phyloP scores from a whole-genome alignment of 2,113 vertebrate species.

The Ranitomeya variabilis region DNA sequence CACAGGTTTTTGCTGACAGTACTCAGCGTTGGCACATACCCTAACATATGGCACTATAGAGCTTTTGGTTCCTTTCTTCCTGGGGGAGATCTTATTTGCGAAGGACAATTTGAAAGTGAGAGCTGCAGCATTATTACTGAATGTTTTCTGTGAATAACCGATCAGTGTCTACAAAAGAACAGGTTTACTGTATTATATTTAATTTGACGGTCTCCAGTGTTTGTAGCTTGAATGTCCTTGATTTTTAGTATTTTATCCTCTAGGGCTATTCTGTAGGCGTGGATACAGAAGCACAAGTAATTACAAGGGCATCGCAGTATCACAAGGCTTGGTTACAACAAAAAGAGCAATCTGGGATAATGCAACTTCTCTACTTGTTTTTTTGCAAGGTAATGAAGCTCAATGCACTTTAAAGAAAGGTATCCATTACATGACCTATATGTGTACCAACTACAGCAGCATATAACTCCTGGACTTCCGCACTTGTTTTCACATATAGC shows the following conservation, averaged over 20 bases:
- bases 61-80: too few species aligned
- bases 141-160: background rate
- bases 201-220: background rate
- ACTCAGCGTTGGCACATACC: too few species aligned
- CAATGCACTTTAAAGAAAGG: background rate
- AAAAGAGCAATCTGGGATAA: constrained; percentile 70
- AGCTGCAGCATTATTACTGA: too few species aligned
- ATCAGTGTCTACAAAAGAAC: background rate
- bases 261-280: constrained; percentile 79
- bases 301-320: constrained; percentile 75
- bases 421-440: too few species aligned
- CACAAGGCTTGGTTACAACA: constrained; percentile 69
- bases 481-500: too few species aligned
- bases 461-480: too few species aligned
- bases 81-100: too few species aligned
- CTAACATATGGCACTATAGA: too few species aligned
- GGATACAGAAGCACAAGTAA: constrained; percentile 72
- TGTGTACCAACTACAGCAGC: too few species aligned
- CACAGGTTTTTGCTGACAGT: too few species aligned
- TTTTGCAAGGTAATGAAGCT: constrained; percentile 75
- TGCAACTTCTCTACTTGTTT: constrained; percentile 77
- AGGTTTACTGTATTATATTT: background rate
- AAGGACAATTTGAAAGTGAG: too few species aligned
- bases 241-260: constrained; percentile 1
- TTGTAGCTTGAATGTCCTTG: background rate